Conservation (phyloP, 2,797 vertebrate species). For the Podarcis lilfordi region DNA sequence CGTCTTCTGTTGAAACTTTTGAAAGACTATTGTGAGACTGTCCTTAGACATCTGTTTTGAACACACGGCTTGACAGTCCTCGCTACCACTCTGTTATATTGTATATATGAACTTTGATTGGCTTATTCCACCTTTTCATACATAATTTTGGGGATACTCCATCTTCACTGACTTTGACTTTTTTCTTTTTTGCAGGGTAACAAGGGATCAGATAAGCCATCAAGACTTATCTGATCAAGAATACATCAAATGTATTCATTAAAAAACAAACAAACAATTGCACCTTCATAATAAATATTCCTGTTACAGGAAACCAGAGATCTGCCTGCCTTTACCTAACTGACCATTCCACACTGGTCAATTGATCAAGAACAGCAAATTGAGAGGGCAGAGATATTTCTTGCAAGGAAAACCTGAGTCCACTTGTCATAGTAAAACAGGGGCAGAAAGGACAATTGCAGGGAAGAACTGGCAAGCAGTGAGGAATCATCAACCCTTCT, state of each 20-base stretch:
- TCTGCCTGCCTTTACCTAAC: background rate
- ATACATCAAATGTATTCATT: background rate
- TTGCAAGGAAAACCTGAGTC: background rate
- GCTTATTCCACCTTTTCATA: background rate
- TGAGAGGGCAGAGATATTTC: rapidly evolving
- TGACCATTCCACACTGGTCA: background rate
- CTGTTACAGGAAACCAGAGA: background rate
- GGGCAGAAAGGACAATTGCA: background rate
- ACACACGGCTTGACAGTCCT: too few relatives aligned
- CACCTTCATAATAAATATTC: background rate
- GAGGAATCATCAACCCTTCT: background rate
- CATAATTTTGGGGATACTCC: too few relatives aligned
- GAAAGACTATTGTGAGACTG: too few relatives aligned
- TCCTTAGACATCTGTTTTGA: too few relatives aligned
- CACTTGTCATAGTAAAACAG: background rate
- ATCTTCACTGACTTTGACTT: background rate
- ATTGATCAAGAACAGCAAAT: background rate
- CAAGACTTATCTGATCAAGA: too few relatives aligned
- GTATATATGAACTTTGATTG: too few relatives aligned
- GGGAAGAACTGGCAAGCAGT: background rate
- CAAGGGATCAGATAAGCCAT: background rate
- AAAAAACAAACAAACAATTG: background rate
- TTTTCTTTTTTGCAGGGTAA: background rate
- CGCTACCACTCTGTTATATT: too few relatives aligned
- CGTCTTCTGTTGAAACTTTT: too few relatives aligned